These are phyloP conservation scores for Ormyrus pomaceus DNA, from an alignment of 2,888 invertebrate genomes.

Conservation along the genomic window DNA sequence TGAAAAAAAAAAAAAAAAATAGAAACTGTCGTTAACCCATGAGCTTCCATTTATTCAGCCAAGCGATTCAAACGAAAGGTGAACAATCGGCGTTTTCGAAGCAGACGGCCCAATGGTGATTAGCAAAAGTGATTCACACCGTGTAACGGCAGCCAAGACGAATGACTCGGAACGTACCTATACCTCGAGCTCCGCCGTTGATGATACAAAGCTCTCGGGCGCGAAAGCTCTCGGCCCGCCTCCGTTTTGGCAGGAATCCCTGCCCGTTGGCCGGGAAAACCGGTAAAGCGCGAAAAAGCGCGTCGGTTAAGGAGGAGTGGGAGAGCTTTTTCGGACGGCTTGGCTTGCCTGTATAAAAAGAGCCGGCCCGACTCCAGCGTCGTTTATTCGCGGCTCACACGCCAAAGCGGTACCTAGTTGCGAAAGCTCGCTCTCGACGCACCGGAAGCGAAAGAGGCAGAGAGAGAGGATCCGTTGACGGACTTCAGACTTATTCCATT, in stretches of 20 bases:
- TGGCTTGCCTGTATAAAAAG: constrained; percentile 50
- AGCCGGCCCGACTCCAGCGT: constrained; percentile 45
- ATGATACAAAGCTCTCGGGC: too few species aligned
- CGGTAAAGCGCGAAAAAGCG: constrained; percentile 40
- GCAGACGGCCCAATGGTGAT: neutral
- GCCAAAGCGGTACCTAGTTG: constrained; percentile 3
- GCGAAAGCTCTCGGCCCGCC: neutral
- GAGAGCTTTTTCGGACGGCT: constrained; percentile 41
- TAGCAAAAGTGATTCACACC: constrained; percentile 46
- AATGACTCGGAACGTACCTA: constrained; percentile 18
- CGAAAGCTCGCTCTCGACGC: neutral
- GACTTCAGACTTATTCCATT: constrained; percentile 1
- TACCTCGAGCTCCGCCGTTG: too few species aligned
- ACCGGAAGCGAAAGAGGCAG: too few species aligned
- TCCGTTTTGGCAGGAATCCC: constrained; percentile 30
- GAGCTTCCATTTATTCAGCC: too few species aligned
- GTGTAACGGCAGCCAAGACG: constrained; percentile 33
- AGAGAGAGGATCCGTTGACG: too few species aligned
- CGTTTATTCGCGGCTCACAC: constrained; percentile 49
- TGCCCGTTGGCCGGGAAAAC: constrained; percentile 33
- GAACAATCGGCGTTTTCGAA: too few species aligned
- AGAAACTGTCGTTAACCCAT: too few species aligned
- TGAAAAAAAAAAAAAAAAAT: too few species aligned
- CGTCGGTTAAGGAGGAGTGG: neutral
- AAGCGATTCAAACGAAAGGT: too few species aligned